phyloP scores from a whole-genome alignment of 64 coral and sea anemone genomes.

The Porites lutea region DNA sequence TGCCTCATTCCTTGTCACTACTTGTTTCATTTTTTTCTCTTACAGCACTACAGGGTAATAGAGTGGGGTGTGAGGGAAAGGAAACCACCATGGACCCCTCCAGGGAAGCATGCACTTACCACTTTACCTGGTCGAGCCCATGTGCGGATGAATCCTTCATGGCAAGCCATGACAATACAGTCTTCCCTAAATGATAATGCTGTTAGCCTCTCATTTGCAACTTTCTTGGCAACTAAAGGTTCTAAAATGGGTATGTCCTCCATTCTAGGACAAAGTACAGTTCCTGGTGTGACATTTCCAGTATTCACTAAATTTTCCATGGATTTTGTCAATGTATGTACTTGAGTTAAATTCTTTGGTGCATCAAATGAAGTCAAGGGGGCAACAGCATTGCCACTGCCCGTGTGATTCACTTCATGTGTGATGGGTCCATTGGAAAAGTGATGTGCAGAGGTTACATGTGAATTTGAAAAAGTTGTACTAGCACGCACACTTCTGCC shows the following conservation, averaged over 20 bases:
- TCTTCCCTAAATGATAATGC: conserved; percentile 91
- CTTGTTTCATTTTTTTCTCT: too few relatives aligned
- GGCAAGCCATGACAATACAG: conserved; percentile 96
- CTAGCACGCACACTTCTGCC: conserved; percentile 71
- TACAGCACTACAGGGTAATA: too few relatives aligned
- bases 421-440: conserved; percentile 93
- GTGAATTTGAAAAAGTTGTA: conserved; percentile 53
- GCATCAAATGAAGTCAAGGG: conserved; percentile 62
- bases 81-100: too few relatives aligned
- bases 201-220: conserved; percentile 94
- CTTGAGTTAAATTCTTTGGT: conserved; percentile 88
- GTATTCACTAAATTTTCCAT: conserved; percentile 88
- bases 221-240: conserved; percentile 98
- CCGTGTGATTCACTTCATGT: conserved; percentile 56
- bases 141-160: conserved; percentile 97
- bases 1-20: too few relatives aligned
- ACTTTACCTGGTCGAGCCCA: conserved; percentile 99
- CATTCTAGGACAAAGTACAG: conserved; percentile 84
- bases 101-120: conserved; percentile 78
- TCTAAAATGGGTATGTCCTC: conserved; percentile 92
- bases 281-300: conserved; percentile 80
- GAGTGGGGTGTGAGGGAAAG: too few relatives aligned
- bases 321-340: conserved; percentile 94
- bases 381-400: conserved; percentile 72
- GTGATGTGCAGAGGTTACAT: conserved; percentile 43